A percentile compares a stretch with the other conserved stretches of the same genome.
phyloP scores from a whole-genome alignment of 2,797 vertebrate species.

The Coregonus sp. region DNA sequence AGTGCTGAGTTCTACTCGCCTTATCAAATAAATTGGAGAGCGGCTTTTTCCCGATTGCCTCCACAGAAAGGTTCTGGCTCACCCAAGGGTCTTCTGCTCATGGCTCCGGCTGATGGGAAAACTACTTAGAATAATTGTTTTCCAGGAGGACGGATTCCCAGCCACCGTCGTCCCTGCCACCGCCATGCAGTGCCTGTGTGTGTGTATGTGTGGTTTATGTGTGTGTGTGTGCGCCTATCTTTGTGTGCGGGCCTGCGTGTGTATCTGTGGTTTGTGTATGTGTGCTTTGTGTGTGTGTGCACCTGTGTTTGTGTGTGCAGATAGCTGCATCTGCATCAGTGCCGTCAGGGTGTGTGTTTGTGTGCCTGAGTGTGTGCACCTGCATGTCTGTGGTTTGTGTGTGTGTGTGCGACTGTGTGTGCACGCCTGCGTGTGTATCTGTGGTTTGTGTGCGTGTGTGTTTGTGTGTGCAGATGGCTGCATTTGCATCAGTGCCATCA shows the following conservation, averaged over 20 bases:
- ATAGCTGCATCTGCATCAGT: not conserved
- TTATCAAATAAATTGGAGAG: conserved; percentile 80
- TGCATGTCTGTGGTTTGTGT: not conserved
- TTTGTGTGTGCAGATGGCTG: not conserved
- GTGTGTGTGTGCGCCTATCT: too few relatives aligned
- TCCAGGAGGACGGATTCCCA: conserved; percentile 54
- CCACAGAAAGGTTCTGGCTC: conserved; percentile 70
- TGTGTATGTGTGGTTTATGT: not conserved
- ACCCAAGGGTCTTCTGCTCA: conserved; percentile 67
- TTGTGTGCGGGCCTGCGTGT: not conserved
- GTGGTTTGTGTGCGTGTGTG: not conserved
- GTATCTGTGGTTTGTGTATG: not conserved
- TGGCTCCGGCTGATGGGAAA: conserved; percentile 71
- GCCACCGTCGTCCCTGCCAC: conserved; percentile 42
- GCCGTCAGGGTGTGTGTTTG: conserved; percentile 2
- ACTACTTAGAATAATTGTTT: conserved; percentile 80
- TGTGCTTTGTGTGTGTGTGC: not conserved
- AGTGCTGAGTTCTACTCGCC: conserved; percentile 69
- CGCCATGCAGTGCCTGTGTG: conserved; percentile 13
- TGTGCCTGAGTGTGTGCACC: too few relatives aligned
- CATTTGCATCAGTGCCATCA: conserved; percentile 11
- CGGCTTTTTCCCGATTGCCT: conserved; percentile 65
- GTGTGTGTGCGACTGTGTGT: conserved; percentile 1
- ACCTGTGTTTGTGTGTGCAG: not conserved
- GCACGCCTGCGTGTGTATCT: not conserved